phyloP scores from a whole-genome alignment of 2,797 vertebrate species.

The Neoniphon sammara region DNA sequence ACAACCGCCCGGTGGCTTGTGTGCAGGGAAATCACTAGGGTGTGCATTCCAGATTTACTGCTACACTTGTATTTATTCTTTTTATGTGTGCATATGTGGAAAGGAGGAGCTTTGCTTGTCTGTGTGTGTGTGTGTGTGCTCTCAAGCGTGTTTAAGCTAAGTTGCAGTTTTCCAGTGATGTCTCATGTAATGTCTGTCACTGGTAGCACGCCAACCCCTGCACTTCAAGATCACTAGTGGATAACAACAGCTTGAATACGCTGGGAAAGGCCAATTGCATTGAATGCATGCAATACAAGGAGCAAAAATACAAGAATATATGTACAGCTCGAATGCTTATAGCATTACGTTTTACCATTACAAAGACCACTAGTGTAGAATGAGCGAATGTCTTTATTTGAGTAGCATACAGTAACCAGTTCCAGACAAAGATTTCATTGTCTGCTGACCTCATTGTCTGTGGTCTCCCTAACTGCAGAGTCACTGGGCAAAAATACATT shows the following conservation, averaged over 20 bases:
- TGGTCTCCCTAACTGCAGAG: conserved; percentile 37
- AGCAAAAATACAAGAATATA: not conserved
- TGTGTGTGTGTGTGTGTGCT: conserved; percentile 8
- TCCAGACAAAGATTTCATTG: conserved; percentile 25
- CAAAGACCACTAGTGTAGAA: not conserved
- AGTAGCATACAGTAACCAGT: conserved; percentile 4
- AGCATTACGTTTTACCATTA: not conserved
- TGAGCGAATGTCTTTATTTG: not conserved
- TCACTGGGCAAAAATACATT: conserved; percentile 54
- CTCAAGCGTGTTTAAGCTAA: conserved; percentile 38
- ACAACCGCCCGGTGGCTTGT: conserved; percentile 59
- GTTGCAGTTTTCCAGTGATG: conserved; percentile 17
- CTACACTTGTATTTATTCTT: conserved; percentile 51
- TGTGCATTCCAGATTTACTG: conserved; percentile 51
- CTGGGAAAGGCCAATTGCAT: not conserved
- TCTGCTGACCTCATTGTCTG: conserved; percentile 46
- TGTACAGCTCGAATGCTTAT: not conserved
- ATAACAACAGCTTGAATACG: not conserved
- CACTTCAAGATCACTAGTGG: not conserved
- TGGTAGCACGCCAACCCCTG: conserved; percentile 27
- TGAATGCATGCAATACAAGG: not conserved
- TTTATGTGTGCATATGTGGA: conserved; percentile 27
- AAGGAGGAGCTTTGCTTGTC: conserved; percentile 8
- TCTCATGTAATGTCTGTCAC: conserved; percentile 12
- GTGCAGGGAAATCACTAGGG: conserved; percentile 39